phyloP scores from a whole-genome alignment of 2,113 vertebrate genomes.

The Lasiurus cinereus region DNA sequence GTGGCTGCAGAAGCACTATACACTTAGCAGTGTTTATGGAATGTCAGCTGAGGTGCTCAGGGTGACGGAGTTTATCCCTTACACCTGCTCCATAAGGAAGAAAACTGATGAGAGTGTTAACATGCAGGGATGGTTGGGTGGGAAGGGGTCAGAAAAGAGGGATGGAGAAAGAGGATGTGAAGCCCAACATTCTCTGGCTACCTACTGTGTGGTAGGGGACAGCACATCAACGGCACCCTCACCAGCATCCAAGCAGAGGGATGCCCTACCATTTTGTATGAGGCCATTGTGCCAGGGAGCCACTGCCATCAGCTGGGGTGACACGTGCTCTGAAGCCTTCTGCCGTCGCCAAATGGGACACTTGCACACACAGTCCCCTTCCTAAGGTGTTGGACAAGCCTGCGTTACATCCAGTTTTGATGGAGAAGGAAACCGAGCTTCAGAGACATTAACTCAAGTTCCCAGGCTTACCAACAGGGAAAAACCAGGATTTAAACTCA shows the following conservation, averaged over 20 bases:
- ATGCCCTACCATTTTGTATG: not conserved
- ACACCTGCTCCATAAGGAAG: not conserved
- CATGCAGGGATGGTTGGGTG: not conserved
- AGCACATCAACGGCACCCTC: not conserved
- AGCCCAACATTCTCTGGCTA: not conserved
- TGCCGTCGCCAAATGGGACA: fast-evolving
- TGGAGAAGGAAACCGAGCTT: not conserved
- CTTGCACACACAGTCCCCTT: not conserved
- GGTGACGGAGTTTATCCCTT: not conserved
- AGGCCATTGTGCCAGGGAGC: not conserved
- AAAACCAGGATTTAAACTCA: not conserved
- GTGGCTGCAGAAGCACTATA: not conserved
- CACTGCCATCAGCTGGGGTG: too few species aligned
- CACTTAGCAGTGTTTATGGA: not conserved
- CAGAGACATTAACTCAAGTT: not conserved
- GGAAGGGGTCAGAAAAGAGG: not conserved
- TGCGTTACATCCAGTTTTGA: not conserved
- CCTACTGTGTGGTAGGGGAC: not conserved
- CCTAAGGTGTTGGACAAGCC: not conserved
- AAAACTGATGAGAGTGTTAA: not conserved
- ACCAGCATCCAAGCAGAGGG: not conserved
- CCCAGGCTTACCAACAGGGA: not conserved
- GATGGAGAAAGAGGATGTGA: not conserved
- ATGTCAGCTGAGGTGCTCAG: not conserved
- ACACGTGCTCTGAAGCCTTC: fast-evolving